Base-by-base conservation (phyloP, 2,113 vertebrate species). In the Amphiprion ocellaris region DNA sequence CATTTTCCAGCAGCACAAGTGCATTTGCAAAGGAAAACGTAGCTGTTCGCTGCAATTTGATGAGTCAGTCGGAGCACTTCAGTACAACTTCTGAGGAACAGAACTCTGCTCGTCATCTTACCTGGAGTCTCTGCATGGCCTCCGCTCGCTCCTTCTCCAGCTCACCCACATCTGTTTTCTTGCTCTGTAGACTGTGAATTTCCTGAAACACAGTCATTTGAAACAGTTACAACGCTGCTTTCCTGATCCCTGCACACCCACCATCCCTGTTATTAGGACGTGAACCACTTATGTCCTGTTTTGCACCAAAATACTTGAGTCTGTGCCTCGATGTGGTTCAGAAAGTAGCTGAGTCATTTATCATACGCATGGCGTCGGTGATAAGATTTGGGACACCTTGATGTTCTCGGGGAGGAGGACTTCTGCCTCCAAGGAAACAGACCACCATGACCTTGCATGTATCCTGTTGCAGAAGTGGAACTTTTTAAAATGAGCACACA, bases 111-210 rank as follows among this genome's bases (percentile, higher is more conserved):
- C 6, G 12, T 55, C 30, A 26, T 14, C 72, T 82, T 79, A 99
- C 98, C 96, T 98, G 95, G 39, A 99, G 94, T 84, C 95, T 97
- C 84, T 96, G 95, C 61, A 94, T 92, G 0, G 93, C 94, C 66
- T 97, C 97, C 63, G 98, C 95, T 0, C 94, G 93, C 67, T 98
- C 96, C 0, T 93, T 95, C 61, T 96, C 92, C 0, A 95, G 84
- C 65, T 97, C 96, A 1, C 92, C 90, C 6, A 93, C 88, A 4
- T 95, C 87, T 0, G 93, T 90, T 37, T 92, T 97, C 77, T 97
- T 97, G 86, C 89, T 96, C 77, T 96, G 97, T 5, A 99, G 89
- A 56, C 91, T 87, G 88, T 96, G 96, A 59, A 99, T 97, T 92
- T 99, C 97, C 98, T 99, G 76, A 10, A 87, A 79, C 55, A 84